Evolutionary conservation across 2,797 vertebrate species (phyloP).

Genomic region (Apogon hyalosoma): DNA sequence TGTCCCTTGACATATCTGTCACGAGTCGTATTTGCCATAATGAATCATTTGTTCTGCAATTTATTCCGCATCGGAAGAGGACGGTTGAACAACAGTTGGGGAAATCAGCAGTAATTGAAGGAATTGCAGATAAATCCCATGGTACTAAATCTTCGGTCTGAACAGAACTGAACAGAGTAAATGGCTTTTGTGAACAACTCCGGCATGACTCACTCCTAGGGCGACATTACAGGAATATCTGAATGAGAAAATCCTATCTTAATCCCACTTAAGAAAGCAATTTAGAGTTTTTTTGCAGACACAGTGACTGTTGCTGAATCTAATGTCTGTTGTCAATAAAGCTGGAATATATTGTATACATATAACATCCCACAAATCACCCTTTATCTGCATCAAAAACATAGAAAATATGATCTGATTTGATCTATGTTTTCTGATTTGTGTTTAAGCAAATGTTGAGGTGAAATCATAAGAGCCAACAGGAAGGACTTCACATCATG

Average conservation of each 20-base stretch:
- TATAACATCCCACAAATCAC: conserved; percentile 37
- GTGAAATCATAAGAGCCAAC: not conserved
- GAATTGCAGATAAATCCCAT: conserved; percentile 56
- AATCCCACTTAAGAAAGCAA: conserved; percentile 71
- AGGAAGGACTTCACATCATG: not conserved
- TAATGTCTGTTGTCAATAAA: conserved; percentile 45
- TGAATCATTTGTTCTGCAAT: conserved; percentile 35
- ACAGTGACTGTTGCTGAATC: conserved; percentile 35
- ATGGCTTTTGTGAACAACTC: conserved; percentile 68
- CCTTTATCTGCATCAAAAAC: conserved; percentile 30
- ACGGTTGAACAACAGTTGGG: conserved; percentile 25
- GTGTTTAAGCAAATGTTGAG: not conserved
- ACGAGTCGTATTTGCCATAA: conserved; percentile 26
- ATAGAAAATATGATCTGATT: conserved; percentile 27
- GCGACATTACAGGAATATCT: conserved; percentile 62
- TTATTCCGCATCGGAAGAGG: conserved; percentile 21
- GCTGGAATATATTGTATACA: no score
- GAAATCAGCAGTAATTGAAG: conserved; percentile 52
- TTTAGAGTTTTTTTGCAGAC: conserved; percentile 51
- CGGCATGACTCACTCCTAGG: conserved; percentile 64
- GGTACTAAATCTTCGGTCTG: conserved; percentile 56
- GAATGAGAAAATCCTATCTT: conserved; percentile 67
- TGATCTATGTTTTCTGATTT: no score
- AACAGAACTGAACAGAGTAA: conserved; percentile 62
- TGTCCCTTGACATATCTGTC: conserved; percentile 27